phyloP scores from a whole-genome alignment of 2,888 invertebrate genomes.

The Lasioglossum calceatum region DNA sequence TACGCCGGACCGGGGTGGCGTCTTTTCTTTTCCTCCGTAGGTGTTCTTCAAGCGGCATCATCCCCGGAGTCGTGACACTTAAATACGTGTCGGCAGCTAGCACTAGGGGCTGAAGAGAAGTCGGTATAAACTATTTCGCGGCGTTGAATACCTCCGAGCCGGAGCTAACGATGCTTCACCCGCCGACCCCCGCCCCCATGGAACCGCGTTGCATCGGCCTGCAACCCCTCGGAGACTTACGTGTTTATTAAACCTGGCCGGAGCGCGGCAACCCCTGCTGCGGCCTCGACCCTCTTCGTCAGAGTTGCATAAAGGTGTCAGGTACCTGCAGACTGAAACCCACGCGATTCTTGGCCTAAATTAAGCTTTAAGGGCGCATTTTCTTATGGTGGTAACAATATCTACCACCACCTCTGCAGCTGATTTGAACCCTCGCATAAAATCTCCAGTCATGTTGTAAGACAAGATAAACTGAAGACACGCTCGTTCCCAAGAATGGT shows the following conservation, averaged over 20 bases:
- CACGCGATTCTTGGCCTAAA: slow-evolving; percentile 38
- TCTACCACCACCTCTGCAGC: too few species aligned
- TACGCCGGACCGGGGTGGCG: slow-evolving; percentile 4
- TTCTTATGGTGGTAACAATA: background rate
- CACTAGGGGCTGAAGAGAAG: slow-evolving; percentile 57
- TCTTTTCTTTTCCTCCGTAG: slow-evolving; percentile 23
- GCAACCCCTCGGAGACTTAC: slow-evolving; percentile 63
- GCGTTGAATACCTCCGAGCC: slow-evolving; percentile 72
- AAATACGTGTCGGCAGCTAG: slow-evolving; percentile 68
- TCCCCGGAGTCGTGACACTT: slow-evolving; percentile 58
- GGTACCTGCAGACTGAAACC: slow-evolving; percentile 41
- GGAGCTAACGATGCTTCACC: slow-evolving; percentile 74
- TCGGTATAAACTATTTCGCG: slow-evolving; percentile 74
- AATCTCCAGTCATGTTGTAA: background rate
- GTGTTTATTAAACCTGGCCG: slow-evolving; percentile 72
- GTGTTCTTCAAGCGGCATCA: slow-evolving; percentile 22
- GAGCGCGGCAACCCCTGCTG: slow-evolving; percentile 31
- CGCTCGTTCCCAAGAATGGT: too few species aligned
- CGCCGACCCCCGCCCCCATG: slow-evolving; percentile 20
- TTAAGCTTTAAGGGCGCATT: slow-evolving; percentile 28
- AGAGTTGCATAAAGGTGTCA: slow-evolving; percentile 38
- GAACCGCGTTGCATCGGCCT: slow-evolving; percentile 32
- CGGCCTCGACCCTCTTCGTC: slow-evolving; percentile 33
- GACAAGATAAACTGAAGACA: background rate
- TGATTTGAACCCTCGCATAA: background rate